These are phyloP conservation scores for Lithodes maja DNA, from an alignment of 2,888 invertebrate species.

Conservation along the genomic window DNA sequence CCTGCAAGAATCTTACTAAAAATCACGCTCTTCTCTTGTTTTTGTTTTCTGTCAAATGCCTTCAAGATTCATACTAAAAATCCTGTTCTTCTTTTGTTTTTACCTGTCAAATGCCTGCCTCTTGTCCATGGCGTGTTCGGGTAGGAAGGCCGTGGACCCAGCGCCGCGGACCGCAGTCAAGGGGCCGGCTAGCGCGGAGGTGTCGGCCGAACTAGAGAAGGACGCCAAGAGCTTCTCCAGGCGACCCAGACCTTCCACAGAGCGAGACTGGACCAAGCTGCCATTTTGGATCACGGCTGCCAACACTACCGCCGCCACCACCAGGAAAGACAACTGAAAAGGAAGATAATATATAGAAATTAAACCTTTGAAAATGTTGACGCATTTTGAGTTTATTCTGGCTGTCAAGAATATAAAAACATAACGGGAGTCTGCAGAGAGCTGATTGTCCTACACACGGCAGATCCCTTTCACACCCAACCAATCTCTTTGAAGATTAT, in stretches of 20 bases:
- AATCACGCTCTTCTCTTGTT: background rate
- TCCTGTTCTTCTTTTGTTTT: background rate
- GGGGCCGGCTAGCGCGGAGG: background rate
- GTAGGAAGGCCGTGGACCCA: background rate
- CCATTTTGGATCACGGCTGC: no score
- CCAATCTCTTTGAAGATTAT: no score
- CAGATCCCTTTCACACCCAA: no score
- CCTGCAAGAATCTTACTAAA: background rate
- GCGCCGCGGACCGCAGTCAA: background rate
- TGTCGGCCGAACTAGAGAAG: background rate
- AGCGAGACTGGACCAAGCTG: background rate
- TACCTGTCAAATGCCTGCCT: constrained; percentile 11
- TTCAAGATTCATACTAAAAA: background rate
- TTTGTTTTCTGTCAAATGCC: background rate
- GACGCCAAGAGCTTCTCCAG: background rate
- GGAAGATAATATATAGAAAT: background rate
- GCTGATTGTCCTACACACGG: no score
- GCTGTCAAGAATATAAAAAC: background rate
- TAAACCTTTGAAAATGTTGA: no score
- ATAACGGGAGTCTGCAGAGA: background rate
- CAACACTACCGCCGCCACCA: background rate
- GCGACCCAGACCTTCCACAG: background rate
- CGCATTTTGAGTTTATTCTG: no score
- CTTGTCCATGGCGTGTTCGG: constrained; percentile 8
- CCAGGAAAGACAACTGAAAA: background rate